Evolutionary conservation across 2,797 vertebrate species (phyloP).

Genomic region (Balearica regulorum): DNA sequence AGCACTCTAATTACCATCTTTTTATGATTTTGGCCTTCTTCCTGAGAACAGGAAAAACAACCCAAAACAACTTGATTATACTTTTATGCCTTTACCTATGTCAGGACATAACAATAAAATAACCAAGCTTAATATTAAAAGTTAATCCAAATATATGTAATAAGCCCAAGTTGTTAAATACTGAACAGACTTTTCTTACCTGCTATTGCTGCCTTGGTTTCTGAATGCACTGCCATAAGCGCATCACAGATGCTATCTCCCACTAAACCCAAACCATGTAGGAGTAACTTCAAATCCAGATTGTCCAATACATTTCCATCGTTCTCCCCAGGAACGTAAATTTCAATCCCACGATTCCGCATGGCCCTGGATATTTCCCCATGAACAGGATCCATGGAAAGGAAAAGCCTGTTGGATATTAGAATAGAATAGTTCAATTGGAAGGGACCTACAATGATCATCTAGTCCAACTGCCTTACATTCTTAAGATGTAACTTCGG

Average conservation of each 20-base stretch:
- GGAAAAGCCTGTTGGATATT: conserved; percentile 82
- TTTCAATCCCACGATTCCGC: conserved; percentile 95
- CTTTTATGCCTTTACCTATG: neutral
- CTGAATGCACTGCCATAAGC: conserved; percentile 84
- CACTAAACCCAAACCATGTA: conserved; percentile 86
- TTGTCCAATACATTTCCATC: conserved; percentile 78
- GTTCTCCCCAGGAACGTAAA: conserved; percentile 87
- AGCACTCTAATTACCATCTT: neutral
- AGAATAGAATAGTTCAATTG: neutral
- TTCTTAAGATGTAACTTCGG: neutral
- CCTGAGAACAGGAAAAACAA: neutral
- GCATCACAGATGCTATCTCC: conserved; percentile 87
- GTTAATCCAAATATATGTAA: neutral
- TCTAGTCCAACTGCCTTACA: neutral
- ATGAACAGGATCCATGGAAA: conserved; percentile 92
- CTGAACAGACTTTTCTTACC: conserved; percentile 70
- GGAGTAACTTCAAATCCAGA: conserved; percentile 86
- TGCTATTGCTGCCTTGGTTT: conserved; percentile 80
- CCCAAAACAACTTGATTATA: neutral
- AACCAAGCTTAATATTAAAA: neutral
- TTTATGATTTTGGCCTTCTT: neutral
- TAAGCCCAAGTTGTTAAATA: neutral
- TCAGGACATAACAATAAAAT: neutral
- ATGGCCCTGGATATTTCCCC: conserved; percentile 98
- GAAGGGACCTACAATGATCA: neutral